These are phyloP conservation scores for Oxyruncus cristatus DNA, from an alignment of 2,113 vertebrate genomes.

Conservation along the genomic window DNA sequence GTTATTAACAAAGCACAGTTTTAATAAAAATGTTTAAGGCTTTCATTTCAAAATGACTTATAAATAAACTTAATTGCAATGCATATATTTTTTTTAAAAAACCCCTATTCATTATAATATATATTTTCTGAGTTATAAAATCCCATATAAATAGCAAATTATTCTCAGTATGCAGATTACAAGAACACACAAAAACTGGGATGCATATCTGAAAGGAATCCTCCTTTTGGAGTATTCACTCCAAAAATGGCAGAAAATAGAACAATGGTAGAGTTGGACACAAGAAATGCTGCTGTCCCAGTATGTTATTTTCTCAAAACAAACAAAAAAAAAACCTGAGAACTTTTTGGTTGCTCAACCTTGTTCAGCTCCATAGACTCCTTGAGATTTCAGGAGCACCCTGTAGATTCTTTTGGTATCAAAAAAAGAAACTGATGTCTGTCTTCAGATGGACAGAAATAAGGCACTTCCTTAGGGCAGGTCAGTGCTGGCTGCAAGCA, in stretches of 20 bases:
- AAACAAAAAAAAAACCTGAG: neutral
- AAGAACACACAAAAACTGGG: neutral
- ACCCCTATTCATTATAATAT: neutral
- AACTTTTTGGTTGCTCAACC: neutral
- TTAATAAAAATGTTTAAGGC: slow-evolving; percentile 35
- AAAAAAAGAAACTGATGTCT: accelerated
- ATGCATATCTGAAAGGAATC: neutral
- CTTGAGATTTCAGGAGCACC: neutral
- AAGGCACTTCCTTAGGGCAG: neutral
- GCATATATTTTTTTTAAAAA: neutral
- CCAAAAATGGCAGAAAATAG: neutral
- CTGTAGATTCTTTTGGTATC: neutral
- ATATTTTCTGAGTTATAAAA: slow-evolving; percentile 55
- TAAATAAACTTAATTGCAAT: slow-evolving; percentile 26
- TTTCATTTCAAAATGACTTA: slow-evolving; percentile 11
- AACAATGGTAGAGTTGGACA: neutral
- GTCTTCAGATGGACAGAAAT: neutral
- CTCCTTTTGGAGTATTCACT: neutral
- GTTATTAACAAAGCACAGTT: slow-evolving; percentile 34
- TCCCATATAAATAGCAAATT: slow-evolving; percentile 38
- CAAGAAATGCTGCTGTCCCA: neutral
- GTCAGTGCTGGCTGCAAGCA: neutral
- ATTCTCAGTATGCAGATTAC: neutral
- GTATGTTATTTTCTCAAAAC: neutral
- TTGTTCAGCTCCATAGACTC: neutral